Evolutionary conservation across 2,113 vertebrate species (phyloP).

Genomic region (Prunella himalayana): DNA sequence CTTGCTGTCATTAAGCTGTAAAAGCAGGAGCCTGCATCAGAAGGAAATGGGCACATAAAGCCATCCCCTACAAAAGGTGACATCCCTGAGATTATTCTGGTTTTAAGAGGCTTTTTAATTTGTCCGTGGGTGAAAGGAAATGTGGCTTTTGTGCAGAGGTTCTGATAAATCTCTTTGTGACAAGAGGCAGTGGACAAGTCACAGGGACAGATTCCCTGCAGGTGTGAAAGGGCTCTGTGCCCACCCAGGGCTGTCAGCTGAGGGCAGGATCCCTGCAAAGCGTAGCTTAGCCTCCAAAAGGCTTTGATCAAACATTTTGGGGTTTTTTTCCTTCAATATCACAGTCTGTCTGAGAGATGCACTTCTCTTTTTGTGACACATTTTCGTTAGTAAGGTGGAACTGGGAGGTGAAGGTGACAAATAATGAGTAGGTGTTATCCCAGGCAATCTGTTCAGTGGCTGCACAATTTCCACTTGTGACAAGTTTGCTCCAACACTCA

Average conservation of each 20-base stretch:
- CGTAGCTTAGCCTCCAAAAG: neutral
- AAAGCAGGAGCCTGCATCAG: neutral
- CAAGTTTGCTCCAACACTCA: neutral
- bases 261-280: neutral
- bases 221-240: neutral
- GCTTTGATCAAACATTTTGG: neutral
- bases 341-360: neutral
- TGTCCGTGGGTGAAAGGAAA: neutral
- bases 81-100: neutral
- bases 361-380: neutral
- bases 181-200: neutral
- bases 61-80: neutral
- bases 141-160: neutral
- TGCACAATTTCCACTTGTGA: neutral
- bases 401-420: neutral
- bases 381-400: neutral
- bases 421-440: neutral
- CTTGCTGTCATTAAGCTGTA: neutral
- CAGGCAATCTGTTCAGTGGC: neutral
- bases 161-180: neutral
- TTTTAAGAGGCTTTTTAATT: slow-evolving; percentile 23
- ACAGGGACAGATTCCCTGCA: neutral
- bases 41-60: slow-evolving; percentile 6
- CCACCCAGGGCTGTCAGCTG: neutral
- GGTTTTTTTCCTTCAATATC: neutral